Base-by-base conservation (phyloP, 1,140 invertebrate species). In the Forficula auricularia region DNA sequence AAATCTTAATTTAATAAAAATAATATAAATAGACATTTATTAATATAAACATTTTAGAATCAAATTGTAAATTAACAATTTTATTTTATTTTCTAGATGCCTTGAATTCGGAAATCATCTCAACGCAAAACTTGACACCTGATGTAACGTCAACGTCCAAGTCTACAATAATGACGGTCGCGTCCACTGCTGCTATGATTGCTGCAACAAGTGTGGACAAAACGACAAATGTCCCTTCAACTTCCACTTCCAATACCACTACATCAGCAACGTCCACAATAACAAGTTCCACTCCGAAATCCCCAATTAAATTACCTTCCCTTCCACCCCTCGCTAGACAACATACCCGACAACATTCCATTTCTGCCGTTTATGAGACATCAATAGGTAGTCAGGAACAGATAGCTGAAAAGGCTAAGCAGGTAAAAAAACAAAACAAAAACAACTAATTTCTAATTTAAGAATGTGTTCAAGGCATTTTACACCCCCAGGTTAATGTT, bases 331-430 rank as follows among this genome's bases (percentile, higher is more conserved):
- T 35, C 22, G 36, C 44, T 16, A 41, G 46, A 12, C 46, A 43
- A 16, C 41, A 43, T 36, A 37, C 46, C 3, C 39, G 48, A 35
- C 49, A 51, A 36, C 57, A 63, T 48, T 57, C 59, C 36, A 57
- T 62, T 54, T 60, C 72, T 56, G 50, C 70, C 54, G 58, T 62
- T 53, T 64, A 67, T 65, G 57, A 73, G 60, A 63, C 55, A 27
- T 48, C 58, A 46, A 52, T 63, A 52, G 61, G 57, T 49, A 67
- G 62, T 52, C 74, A 77, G 57, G 80, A 84, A 60, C 81, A 84
- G 60, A 84, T 87, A 52, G 82, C 84, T 33, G 81, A 87, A 60
- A 80, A 82, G 60, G 83, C 83, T 1, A 90, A 88, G 63, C 85
- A 90, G 63, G 73, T 74, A 52, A 42, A 37, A n/a, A n/a, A n/a